Percentiles rank a stretch among this genome's conserved stretches.
Conservation (phyloP, 2,888 invertebrate genomes). For the Callosobruchus maculatus region DNA sequence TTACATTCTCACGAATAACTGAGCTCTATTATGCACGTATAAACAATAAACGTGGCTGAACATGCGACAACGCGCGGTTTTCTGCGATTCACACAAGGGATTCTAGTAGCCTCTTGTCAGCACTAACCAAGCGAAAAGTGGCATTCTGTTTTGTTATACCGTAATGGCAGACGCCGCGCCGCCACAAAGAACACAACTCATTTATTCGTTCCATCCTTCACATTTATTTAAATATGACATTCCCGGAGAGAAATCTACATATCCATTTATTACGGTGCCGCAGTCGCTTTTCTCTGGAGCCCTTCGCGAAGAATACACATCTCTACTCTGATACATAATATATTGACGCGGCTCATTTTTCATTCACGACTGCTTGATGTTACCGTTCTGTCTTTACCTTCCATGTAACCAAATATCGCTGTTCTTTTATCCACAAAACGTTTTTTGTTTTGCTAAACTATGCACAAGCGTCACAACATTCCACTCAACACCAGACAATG, state of each 20-base stretch:
- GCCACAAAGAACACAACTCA: not conserved
- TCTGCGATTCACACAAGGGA: no score
- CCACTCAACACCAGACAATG: no score
- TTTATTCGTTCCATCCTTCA: not conserved
- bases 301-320: not conserved
- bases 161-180: no score
- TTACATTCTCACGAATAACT: no score
- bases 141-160: no score
- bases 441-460: not conserved
- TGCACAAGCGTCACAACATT: no score
- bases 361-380: not conserved
- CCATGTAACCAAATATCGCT: not conserved
- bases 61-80: no score
- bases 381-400: not conserved
- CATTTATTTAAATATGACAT: not conserved
- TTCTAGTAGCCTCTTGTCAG: no score
- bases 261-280: not conserved
- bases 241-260: not conserved
- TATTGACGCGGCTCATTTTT: not conserved
- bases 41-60: no score
- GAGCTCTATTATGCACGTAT: no score
- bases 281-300: not conserved
- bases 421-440: not conserved
- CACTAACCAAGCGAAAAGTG: no score
- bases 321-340: not conserved